Evolutionary conservation across 2,797 vertebrate genomes (phyloP).

Genomic region (Sebastes nivosus): DNA sequence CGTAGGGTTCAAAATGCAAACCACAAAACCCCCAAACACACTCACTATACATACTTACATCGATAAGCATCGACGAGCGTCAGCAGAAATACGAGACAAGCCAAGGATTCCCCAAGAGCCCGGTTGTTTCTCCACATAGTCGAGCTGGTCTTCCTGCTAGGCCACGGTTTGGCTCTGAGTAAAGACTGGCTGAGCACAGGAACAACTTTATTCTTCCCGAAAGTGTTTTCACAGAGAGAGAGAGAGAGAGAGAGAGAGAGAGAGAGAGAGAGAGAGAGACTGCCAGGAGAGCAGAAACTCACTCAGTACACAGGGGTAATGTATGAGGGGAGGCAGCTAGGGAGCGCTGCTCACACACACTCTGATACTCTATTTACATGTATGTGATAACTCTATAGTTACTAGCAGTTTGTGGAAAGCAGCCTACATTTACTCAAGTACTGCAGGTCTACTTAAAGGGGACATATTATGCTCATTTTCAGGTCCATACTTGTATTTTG

Average conservation of each 20-base stretch:
- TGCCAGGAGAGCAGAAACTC: constrained; percentile 10
- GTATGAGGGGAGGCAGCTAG: constrained; percentile 42
- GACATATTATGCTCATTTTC: too few species aligned
- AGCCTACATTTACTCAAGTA: too few species aligned
- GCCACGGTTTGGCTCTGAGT: constrained; percentile 60
- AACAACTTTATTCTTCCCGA: constrained; percentile 73
- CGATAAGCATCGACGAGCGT: constrained; percentile 72
- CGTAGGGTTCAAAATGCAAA: background rate
- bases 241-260: background rate
- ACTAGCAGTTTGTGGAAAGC: too few species aligned
- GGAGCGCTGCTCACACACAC: constrained; percentile 53
- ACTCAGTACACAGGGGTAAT: background rate
- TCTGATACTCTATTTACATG: too few species aligned
- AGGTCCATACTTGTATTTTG: too few species aligned
- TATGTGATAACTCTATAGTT: too few species aligned
- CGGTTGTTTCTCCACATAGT: constrained; percentile 76
- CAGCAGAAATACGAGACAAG: constrained; percentile 71
- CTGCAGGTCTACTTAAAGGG: too few species aligned
- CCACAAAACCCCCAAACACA: constrained; percentile 11
- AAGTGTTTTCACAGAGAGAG: constrained; percentile 65
- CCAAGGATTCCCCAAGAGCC: constrained; percentile 57
- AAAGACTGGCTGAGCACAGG: constrained; percentile 36
- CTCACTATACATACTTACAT: constrained; percentile 77
- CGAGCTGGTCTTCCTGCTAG: constrained; percentile 59
- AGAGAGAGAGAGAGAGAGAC: background rate